Base-by-base conservation (phyloP, 2,113 vertebrate species). In the Megaleporinus macrocephalus region DNA sequence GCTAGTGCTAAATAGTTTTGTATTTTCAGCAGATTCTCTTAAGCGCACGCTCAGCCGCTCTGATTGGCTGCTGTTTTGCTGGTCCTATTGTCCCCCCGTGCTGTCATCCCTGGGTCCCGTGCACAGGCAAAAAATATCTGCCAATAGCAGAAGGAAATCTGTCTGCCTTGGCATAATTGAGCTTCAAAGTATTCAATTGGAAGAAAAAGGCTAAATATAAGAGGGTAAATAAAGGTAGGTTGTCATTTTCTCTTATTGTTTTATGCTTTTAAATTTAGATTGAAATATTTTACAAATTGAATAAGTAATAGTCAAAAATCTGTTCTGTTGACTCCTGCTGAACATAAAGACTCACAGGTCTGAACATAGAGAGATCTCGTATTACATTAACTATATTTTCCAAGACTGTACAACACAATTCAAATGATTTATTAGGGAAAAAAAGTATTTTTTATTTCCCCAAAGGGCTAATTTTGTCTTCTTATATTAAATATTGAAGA, bases 21-120 rank as follows among this genome's bases (percentile, higher is more conserved):
- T 94, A 82, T 92, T 92, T 93, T 94, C 93, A 95, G 93, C 94
- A 95, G 88, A 94, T 94, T 95, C 93, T 90, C 90, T 84, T 84
- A 91, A 92, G 89, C 89, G 91, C 90, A 91, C 91, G 89, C 86
- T 87, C 83, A 87, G 87, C 85, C 87, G 36, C 84, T 89, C 85
- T 91, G 90, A 93, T 92, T 94, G 93, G 91, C 87, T 85, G 90
- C 26, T 81, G 86, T 86, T 86, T 83, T 76, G 84, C 83, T 51
- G 49, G 84, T 82, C 82, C 85, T 84, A 90, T 93, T 93, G 92
- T 93, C 76, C 88, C 81, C 66, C n/a, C 83, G 26, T 27, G 44
- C 74, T 78, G 87, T 90, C 88, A 89, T 88, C 86, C 73, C 80
- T 74, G 77, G 89, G 87, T 91, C 87, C 89, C 89, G 76, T 10